Percentiles rank a stretch among this genome's conserved stretches.
Evolutionary conservation across 2,797 vertebrate genomes (phyloP).

Genomic region (Vultur gryphus): DNA sequence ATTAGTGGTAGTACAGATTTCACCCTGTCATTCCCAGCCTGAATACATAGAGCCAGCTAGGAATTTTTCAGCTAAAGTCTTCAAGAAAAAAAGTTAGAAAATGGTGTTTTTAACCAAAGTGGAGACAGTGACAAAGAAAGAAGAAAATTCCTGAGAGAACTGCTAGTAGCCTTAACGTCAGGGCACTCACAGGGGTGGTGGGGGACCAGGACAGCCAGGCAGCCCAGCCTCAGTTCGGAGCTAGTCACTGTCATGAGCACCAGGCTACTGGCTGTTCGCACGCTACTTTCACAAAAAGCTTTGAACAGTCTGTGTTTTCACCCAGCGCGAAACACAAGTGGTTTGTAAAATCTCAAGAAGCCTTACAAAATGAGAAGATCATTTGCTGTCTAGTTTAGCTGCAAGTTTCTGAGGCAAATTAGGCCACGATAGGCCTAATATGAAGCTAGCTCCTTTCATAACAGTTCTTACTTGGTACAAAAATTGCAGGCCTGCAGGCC

Average conservation of each 20-base stretch:
- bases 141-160: not conserved
- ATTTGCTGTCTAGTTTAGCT: not conserved
- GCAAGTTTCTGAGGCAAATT: not conserved
- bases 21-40: not conserved
- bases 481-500: not conserved
- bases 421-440: not conserved
- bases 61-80: not conserved
- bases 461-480: not conserved
- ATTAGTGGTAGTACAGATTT: not conserved
- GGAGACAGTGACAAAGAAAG: not conserved
- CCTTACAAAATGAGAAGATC: not conserved
- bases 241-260: not conserved
- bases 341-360: not conserved
- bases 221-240: not conserved
- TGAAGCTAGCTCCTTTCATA: not conserved
- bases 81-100: not conserved
- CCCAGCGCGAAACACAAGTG: not conserved
- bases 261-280: not conserved
- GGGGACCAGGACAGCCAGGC: not conserved
- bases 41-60: not conserved
- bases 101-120: not conserved
- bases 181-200: rapidly evolving
- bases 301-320: not conserved
- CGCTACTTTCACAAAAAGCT: not conserved
- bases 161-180: not conserved